A percentile compares a stretch with the other conserved stretches of the same genome.
Conservation (phyloP, 30 jellyfish, hydroid and myxozoan genomes). For the Catostylus mosaicus region DNA sequence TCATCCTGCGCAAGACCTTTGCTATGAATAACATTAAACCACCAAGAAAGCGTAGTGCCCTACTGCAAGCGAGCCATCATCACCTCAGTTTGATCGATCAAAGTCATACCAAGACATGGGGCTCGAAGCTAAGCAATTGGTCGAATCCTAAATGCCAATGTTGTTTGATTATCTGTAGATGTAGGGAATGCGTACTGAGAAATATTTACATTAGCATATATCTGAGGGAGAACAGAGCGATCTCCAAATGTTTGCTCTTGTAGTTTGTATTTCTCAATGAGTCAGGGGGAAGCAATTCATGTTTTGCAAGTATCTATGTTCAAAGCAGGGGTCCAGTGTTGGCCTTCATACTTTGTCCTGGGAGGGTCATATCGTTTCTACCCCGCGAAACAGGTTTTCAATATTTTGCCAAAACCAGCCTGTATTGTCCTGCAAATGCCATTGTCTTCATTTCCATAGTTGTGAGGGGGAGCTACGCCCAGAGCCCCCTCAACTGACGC, state of each 20-base stretch:
- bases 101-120: constrained; percentile 55
- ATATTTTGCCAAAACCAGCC: too few relatives aligned
- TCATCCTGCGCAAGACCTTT: neutral
- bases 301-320: too few relatives aligned
- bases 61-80: constrained; percentile 20
- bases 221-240: constrained; percentile 19
- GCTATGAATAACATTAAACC: neutral
- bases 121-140: constrained; percentile 21
- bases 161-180: constrained; percentile 22
- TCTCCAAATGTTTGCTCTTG: constrained; percentile 26
- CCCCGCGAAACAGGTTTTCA: too few relatives aligned
- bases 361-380: too few relatives aligned
- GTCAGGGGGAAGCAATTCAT: constrained; percentile 10
- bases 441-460: too few relatives aligned
- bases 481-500: too few relatives aligned
- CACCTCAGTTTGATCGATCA: constrained; percentile 43
- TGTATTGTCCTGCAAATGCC: too few relatives aligned
- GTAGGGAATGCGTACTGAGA: constrained; percentile 36
- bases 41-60: neutral
- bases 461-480: too few relatives aligned
- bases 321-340: too few relatives aligned
- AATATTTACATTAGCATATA: constrained; percentile 34
- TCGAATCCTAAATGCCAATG: neutral
- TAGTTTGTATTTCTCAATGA: neutral
- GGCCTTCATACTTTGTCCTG: too few relatives aligned